These are phyloP conservation scores for Brenthis hecate DNA, from an alignment of 2,888 invertebrate species.

Conservation along the genomic window DNA sequence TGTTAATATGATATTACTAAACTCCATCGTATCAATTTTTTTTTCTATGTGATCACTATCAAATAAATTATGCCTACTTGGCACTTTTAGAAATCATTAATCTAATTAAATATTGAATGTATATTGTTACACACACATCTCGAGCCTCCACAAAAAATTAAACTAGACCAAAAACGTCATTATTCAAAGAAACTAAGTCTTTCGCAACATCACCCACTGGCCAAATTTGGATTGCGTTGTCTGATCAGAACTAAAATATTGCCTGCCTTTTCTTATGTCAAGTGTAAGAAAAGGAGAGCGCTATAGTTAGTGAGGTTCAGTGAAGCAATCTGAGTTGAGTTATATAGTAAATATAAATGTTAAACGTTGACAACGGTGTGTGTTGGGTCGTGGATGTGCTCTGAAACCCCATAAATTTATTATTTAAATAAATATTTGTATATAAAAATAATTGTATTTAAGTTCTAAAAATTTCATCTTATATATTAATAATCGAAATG, in stretches of 20 bases:
- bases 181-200: slow-evolving; percentile 6
- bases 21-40: too few relatives aligned
- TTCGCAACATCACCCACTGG: not conserved
- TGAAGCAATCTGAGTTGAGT: slow-evolving; percentile 3
- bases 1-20: too few relatives aligned
- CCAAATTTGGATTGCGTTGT: not conserved
- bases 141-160: too few relatives aligned
- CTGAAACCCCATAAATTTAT: not conserved
- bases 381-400: slow-evolving; percentile 5
- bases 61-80: too few relatives aligned
- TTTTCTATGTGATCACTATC: too few relatives aligned
- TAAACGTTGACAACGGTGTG: slow-evolving; percentile 18
- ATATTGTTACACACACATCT: too few relatives aligned
- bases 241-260: slow-evolving; percentile 14
- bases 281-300: slow-evolving; percentile 32
- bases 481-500: too few relatives aligned
- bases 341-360: slow-evolving; percentile 30
- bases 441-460: too few relatives aligned
- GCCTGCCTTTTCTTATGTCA: slow-evolving; percentile 27
- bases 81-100: too few relatives aligned
- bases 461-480: too few relatives aligned
- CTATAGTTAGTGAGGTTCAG: slow-evolving; percentile 16
- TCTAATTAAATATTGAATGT: too few relatives aligned
- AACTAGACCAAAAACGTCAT: too few relatives aligned
- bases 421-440: not conserved